Evolutionary conservation across 2,888 invertebrate species (phyloP), one percentile per base, ranked within the genome.

Genomic region (Arctia plantaginis): DNA sequence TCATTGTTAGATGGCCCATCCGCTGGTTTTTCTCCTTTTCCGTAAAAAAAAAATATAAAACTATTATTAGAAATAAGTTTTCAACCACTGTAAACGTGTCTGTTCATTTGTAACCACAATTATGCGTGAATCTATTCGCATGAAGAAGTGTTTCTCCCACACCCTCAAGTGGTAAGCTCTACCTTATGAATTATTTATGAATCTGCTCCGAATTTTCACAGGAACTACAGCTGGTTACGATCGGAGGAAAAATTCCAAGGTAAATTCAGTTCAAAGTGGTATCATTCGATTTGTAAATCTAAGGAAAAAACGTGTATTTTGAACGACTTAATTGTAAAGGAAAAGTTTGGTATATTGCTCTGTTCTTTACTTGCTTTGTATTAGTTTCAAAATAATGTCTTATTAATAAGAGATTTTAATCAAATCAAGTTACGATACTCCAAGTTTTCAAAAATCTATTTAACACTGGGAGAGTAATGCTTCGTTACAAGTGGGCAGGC

Each of bases 131-230:
- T 71, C 71, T 73, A 73, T 73, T 73, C 71, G 73, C 41, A 76
- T 51, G 67, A 67, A 33, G 39, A 70, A 70, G 35, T 62, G 64
- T 67, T 41, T 44, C 69, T 71, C 67, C 75, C 76, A 62, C 67
- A 74, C 72, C 77, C 68, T 55, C 70, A 68, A 79, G 79, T 77
- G 84, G 81, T 85, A 83, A 85, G 78, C 78, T 73, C 76, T 68
- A 75, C 64, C 71, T 64, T 72, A 81, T 85, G 80, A 80, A 82
- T 85, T 81, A 85, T 85, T 77, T 78, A 85, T 85, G 62, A 82
- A 75, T 64, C 35, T 15, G 67, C 65, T 64, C 71, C 71, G 75
- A 79, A 80, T 82, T 82, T 77, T 78, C 78, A 72, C 68, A 65
- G 72, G 27, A 76, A 72, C 69, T 69, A 75, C 59, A 73, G 44